These are phyloP conservation scores for Chlorodrepanis virens DNA, from an alignment of 2,113 vertebrate species.

Conservation along the genomic window DNA sequence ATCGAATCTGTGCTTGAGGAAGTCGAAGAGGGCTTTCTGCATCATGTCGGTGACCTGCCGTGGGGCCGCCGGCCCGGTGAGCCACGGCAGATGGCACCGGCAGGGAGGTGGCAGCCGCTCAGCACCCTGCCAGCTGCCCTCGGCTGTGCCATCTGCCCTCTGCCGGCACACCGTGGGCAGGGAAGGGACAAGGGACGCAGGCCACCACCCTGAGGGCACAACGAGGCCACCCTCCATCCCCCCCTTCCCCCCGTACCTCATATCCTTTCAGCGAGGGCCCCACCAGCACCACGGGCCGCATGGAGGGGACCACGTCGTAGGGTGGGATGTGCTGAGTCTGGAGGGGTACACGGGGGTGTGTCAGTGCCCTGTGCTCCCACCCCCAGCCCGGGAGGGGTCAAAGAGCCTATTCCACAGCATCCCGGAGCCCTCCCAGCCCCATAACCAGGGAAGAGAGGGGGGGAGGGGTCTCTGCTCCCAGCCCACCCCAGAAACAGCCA, in stretches of 20 bases:
- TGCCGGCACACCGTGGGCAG: accelerated
- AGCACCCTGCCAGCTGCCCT: not conserved
- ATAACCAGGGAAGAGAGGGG: accelerated
- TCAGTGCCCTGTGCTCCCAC: not conserved
- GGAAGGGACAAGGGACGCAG: not conserved
- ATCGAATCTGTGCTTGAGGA: conserved; percentile 95
- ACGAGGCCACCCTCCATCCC: accelerated
- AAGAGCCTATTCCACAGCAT: accelerated
- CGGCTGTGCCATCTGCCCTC: not conserved
- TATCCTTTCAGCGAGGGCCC: conserved; percentile 96
- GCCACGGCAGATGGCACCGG: not conserved
- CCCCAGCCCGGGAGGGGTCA: not conserved
- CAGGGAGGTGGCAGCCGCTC: not conserved
- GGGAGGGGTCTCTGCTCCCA: not conserved
- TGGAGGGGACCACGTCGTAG: conserved; percentile 95
- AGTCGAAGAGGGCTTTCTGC: conserved; percentile 98
- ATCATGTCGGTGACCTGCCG: conserved; percentile 95
- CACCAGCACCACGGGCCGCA: conserved; percentile 95
- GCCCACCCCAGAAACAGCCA: too few relatives aligned
- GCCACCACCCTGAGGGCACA: not conserved
- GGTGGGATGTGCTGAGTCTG: conserved; percentile 90
- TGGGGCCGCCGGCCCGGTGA: not conserved
- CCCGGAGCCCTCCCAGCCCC: not conserved
- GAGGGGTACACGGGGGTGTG: not conserved
- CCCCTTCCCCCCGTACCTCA: conserved; percentile 73